These are phyloP conservation scores for Gallinago jamesoni DNA, from an alignment of 2,113 vertebrate genomes.

Conservation along the genomic window DNA sequence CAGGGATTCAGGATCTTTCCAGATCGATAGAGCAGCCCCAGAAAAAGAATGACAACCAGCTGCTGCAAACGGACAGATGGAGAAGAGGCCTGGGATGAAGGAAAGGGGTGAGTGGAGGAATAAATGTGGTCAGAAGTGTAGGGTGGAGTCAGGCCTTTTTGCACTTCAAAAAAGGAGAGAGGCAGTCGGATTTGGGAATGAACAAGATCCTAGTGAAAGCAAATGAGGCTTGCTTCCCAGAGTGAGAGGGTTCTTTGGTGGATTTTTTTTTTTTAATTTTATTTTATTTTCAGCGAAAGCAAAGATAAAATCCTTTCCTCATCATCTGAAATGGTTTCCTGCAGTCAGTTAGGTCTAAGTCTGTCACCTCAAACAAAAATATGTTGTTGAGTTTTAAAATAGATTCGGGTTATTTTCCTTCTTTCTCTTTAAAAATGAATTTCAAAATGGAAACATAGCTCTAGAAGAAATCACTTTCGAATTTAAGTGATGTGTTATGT, in stretches of 20 bases:
- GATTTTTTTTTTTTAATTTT: background rate
- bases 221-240: background rate
- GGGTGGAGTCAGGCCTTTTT: background rate
- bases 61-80: background rate
- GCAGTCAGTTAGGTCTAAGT: background rate
- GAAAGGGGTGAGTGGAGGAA: background rate
- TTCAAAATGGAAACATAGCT: background rate
- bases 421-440: background rate
- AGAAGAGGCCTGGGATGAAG: background rate
- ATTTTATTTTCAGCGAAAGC: background rate
- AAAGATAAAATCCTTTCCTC: background rate
- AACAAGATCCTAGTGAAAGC: background rate
- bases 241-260: background rate
- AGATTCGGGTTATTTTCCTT: background rate
- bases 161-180: background rate
- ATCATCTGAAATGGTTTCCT: background rate
- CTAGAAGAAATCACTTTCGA: background rate
- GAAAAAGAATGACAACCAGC: slow-evolving; percentile 13
- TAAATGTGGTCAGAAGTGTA: background rate
- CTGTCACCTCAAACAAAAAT: background rate
- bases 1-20: slow-evolving; percentile 5
- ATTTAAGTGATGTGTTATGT: background rate
- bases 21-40: background rate
- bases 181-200: background rate
- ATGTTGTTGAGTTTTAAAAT: background rate